These are phyloP conservation scores for Varanus komodoensis DNA, from an alignment of 2,113 vertebrate species.

Conservation along the genomic window DNA sequence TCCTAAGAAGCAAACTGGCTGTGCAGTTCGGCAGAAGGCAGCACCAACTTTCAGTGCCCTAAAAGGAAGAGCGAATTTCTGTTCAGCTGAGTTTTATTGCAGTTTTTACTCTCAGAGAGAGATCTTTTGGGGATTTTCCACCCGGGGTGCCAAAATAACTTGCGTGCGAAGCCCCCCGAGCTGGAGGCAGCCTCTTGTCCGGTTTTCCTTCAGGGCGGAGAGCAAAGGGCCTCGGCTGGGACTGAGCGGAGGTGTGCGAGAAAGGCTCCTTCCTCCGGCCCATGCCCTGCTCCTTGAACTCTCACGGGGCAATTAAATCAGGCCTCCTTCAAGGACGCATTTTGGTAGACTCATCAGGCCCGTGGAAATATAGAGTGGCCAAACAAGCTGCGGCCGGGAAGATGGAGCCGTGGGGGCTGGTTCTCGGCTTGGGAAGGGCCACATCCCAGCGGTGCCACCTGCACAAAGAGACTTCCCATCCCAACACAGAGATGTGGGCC, in stretches of 20 bases:
- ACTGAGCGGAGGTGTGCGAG: too few species aligned
- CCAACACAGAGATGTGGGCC: conserved; percentile 20
- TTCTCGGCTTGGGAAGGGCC: background rate
- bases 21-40: too few species aligned
- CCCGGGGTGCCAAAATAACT: too few species aligned
- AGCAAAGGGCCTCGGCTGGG: background rate
- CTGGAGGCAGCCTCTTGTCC: too few species aligned
- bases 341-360: background rate
- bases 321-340: background rate
- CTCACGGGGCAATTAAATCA: background rate
- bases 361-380: background rate
- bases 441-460: background rate
- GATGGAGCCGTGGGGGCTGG: background rate
- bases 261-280: background rate
- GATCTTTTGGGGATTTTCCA: too few species aligned
- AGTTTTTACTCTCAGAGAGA: background rate
- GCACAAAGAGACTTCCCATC: background rate
- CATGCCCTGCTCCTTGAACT: too few species aligned
- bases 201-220: background rate
- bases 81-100: background rate
- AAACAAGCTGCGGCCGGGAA: background rate
- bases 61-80: background rate
- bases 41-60: background rate
- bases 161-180: too few species aligned
- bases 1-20: too few species aligned